These are phyloP conservation scores for Hemicrepidius hirtus DNA, from an alignment of 2,888 invertebrate species.

Conservation along the genomic window DNA sequence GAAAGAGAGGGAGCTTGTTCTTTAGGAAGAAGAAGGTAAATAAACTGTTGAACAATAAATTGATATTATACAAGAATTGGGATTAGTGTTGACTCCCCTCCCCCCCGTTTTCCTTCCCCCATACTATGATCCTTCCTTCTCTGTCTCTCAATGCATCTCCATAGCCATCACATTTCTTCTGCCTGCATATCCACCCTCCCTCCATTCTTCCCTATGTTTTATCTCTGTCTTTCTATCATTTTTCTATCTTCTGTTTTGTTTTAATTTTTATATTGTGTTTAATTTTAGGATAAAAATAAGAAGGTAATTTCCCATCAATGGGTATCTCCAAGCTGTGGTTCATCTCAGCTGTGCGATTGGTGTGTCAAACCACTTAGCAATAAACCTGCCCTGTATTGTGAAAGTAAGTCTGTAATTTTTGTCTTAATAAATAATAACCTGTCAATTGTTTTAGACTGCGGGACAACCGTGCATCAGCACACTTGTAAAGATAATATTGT, in stretches of 20 bases:
- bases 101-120: no score
- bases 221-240: no score
- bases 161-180: no score
- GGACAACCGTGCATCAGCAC: conserved; percentile 90
- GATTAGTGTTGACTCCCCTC: no score
- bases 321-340: conserved; percentile 80
- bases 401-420: conserved; percentile 77
- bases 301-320: conserved; percentile 84
- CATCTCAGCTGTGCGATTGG: conserved; percentile 83
- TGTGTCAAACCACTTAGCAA: conserved; percentile 86
- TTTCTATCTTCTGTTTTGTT: background rate
- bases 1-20: conserved; percentile 92
- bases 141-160: no score
- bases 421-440: no score
- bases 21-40: conserved; percentile 92
- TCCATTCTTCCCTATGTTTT: no score
- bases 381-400: conserved; percentile 89
- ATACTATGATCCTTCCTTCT: no score
- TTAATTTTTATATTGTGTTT: no score
- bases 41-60: no score
- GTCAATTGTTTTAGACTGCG: conserved; percentile 80
- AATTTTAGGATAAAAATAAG: conserved; percentile 82
- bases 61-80: no score
- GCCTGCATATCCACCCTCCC: no score
- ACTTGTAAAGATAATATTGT: conserved; percentile 91